Percentiles rank a stretch among this genome's conserved stretches.
These are phyloP conservation scores for Norana najaformis DNA, from an alignment of 2,888 invertebrate species.

Conservation along the genomic window DNA sequence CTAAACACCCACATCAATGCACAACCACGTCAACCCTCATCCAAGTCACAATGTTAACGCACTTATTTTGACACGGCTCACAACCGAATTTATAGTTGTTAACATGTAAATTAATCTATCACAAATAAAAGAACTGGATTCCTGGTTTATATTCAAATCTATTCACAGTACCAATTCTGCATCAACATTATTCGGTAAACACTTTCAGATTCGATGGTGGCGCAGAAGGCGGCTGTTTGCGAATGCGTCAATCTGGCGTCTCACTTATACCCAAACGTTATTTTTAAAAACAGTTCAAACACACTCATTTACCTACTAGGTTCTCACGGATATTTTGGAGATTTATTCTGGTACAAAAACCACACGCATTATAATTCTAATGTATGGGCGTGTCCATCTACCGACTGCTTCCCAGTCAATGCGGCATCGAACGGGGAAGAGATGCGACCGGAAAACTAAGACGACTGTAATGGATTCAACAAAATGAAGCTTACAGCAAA, in stretches of 20 bases:
- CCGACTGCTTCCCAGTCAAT: background rate
- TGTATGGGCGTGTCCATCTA: background rate
- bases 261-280: too few species aligned
- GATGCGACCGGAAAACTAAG: background rate
- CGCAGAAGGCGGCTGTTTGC: too few species aligned
- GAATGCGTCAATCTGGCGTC: too few species aligned
- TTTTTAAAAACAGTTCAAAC: background rate
- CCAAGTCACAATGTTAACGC: background rate
- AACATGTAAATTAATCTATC: background rate
- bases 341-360: background rate
- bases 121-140: background rate
- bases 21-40: background rate
- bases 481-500: background rate
- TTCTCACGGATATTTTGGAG: background rate
- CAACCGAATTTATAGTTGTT: background rate
- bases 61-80: too few species aligned
- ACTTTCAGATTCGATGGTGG: too few species aligned
- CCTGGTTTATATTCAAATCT: too few species aligned
- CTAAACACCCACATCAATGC: constrained; percentile 65
- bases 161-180: too few species aligned
- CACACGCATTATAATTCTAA: background rate
- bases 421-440: background rate
- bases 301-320: background rate
- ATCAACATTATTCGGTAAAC: too few species aligned
- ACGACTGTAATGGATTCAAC: background rate